Percentiles rank a stretch among this genome's conserved stretches.
phyloP scores from a whole-genome alignment of 2,888 invertebrate species.

The Lepidonotus clava region DNA sequence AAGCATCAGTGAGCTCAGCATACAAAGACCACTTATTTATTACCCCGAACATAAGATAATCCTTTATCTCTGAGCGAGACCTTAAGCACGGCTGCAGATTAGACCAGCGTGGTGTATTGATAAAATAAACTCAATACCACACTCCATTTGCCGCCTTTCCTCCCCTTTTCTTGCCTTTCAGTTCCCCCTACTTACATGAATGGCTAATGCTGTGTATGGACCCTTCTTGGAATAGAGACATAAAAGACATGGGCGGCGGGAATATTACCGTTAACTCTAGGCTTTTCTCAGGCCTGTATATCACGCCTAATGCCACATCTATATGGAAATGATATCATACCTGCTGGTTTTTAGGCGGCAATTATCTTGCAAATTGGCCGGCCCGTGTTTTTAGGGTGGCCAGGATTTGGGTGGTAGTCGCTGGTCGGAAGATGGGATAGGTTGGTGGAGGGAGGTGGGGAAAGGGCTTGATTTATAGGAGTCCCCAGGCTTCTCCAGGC shows the following conservation, averaged over 20 bases:
- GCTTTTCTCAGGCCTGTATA: not conserved
- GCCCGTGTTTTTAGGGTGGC: not conserved
- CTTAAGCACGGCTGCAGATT: not conserved
- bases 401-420: too few species aligned
- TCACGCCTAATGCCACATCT: constrained; percentile 21
- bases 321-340: constrained; percentile 46
- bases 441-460: not conserved
- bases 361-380: constrained; percentile 29
- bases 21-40: too few species aligned
- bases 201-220: not conserved
- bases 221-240: not conserved
- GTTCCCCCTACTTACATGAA: not conserved
- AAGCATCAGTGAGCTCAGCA: too few species aligned
- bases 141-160: constrained; percentile 12
- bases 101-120: not conserved
- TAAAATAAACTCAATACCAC: constrained; percentile 23
- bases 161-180: not conserved
- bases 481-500: not conserved
- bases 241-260: too few species aligned
- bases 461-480: not conserved
- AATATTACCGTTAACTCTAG: not conserved
- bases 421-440: not conserved
- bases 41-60: too few species aligned
- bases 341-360: constrained; percentile 12
- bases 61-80: not conserved